These are phyloP conservation scores for Tribolium madens DNA, from an alignment of 1,140 invertebrate species.

Conservation along the genomic window DNA sequence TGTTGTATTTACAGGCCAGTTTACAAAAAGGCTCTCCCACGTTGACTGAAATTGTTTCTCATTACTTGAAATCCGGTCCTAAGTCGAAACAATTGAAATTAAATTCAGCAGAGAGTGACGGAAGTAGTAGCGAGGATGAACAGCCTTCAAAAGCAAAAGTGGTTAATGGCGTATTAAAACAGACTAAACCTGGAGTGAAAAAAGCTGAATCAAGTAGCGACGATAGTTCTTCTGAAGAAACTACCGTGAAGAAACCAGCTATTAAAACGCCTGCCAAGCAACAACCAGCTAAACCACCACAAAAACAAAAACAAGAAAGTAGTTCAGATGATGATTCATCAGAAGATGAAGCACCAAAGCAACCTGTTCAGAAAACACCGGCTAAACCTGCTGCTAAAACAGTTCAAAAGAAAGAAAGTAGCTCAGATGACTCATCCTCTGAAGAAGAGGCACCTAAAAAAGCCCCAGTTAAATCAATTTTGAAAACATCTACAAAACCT, in stretches of 20 bases:
- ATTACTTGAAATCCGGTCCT: conserved; percentile 53
- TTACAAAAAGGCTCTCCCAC: conserved; percentile 51
- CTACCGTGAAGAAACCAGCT: conserved; percentile 47
- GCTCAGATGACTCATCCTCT: conserved; percentile 63
- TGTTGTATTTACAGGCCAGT: conserved; percentile 42
- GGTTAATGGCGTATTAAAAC: conserved; percentile 51
- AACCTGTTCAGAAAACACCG: conserved; percentile 55
- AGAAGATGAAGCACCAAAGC: conserved; percentile 50
- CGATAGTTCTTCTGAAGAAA: conserved; percentile 53
- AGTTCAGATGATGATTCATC: conserved; percentile 58
- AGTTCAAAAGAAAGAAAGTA: conserved; percentile 59
- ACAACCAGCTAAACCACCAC: conserved; percentile 41
- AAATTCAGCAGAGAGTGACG: conserved; percentile 49
- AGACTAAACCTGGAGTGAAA: conserved; percentile 48
- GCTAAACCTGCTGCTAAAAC: conserved; percentile 31
- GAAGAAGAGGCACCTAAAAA: conserved; percentile 51
- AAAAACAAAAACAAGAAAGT: conserved; percentile 48
- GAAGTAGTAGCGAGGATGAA: conserved; percentile 57
- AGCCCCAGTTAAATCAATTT: conserved; percentile 45
- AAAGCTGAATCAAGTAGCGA: conserved; percentile 59
- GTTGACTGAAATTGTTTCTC: conserved; percentile 52
- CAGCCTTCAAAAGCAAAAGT: conserved; percentile 50
- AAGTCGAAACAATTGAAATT: conserved; percentile 55
- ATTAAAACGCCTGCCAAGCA: conserved; percentile 47
- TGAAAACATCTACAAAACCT: conserved; percentile 52